These are phyloP conservation scores for Synergus gifuensis DNA, from an alignment of 2,888 invertebrate genomes.

Conservation along the genomic window DNA sequence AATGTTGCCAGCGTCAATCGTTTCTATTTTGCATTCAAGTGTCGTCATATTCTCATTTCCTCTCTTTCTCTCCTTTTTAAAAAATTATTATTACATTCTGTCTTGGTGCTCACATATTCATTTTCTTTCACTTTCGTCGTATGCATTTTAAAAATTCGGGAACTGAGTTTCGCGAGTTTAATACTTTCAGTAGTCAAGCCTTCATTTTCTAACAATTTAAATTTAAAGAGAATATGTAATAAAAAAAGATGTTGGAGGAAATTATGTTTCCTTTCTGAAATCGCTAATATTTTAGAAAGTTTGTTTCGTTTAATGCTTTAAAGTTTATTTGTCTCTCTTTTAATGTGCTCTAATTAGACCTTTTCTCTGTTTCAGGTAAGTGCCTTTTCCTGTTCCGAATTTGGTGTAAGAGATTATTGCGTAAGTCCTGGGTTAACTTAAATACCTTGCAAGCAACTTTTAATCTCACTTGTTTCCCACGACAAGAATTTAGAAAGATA, in stretches of 20 bases:
- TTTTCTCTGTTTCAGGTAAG: slow-evolving; percentile 41
- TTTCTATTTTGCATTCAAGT: slow-evolving; percentile 12
- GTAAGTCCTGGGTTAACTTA: slow-evolving; percentile 23
- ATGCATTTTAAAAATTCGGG: slow-evolving; percentile 8
- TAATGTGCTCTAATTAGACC: background rate
- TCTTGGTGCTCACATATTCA: slow-evolving; percentile 24
- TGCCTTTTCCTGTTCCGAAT: slow-evolving; percentile 23
- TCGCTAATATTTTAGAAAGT: background rate
- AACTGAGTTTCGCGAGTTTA: background rate
- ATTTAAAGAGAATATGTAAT: background rate
- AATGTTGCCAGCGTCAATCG: slow-evolving; percentile 7
- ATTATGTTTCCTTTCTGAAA: background rate
- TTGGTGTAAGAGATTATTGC: slow-evolving; percentile 19
- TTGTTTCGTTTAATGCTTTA: background rate
- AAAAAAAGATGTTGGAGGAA: background rate
- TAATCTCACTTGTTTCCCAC: background rate
- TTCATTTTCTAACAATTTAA: background rate
- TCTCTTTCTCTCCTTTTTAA: background rate
- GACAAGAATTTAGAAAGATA: background rate
- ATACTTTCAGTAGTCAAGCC: background rate
- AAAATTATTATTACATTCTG: slow-evolving; percentile 2
- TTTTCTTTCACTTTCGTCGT: slow-evolving; percentile 12
- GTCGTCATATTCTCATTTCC: slow-evolving; percentile 36
- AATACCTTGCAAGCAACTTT: slow-evolving; percentile 12
- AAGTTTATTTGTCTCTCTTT: background rate